phyloP scores from a whole-genome alignment of 2,888 invertebrate genomes.

The Cetonia aurata region DNA sequence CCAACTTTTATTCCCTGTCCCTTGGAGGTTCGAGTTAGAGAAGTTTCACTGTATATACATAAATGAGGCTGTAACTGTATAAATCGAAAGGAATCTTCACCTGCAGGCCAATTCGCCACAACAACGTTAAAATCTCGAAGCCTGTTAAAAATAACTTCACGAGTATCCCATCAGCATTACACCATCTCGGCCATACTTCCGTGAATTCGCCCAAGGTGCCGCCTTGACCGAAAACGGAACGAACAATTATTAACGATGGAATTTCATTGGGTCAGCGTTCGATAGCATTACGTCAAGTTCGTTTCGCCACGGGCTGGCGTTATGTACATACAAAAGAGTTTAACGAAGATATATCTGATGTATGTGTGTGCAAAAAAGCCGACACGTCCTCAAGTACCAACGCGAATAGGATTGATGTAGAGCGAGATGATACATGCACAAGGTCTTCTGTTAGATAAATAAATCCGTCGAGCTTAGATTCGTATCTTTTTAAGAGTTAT shows the following conservation, averaged over 20 bases:
- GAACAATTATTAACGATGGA: slow-evolving; percentile 18
- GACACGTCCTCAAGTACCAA: neutral
- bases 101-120: no score
- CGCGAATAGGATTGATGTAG: neutral
- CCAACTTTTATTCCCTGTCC: no score
- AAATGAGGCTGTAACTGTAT: no score
- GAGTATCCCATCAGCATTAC: slow-evolving; percentile 2
- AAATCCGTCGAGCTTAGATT: neutral
- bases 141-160: slow-evolving; percentile 23
- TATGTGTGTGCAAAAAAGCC: neutral
- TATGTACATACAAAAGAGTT: no score
- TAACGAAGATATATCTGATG: no score
- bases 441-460: slow-evolving; percentile 15
- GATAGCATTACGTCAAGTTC: neutral
- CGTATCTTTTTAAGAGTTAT: slow-evolving; percentile 7
- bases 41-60: no score
- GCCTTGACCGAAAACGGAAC: slow-evolving; percentile 24
- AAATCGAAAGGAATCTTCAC: no score
- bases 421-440: slow-evolving; percentile 4
- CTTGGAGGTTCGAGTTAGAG: no score
- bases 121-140: neutral
- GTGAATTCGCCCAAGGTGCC: slow-evolving; percentile 19
- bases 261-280: slow-evolving; percentile 27
- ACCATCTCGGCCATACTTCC: slow-evolving; percentile 21
- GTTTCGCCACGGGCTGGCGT: neutral